phyloP scores from a whole-genome alignment of 2,113 vertebrate genomes.

The Fregetta grallaria region DNA sequence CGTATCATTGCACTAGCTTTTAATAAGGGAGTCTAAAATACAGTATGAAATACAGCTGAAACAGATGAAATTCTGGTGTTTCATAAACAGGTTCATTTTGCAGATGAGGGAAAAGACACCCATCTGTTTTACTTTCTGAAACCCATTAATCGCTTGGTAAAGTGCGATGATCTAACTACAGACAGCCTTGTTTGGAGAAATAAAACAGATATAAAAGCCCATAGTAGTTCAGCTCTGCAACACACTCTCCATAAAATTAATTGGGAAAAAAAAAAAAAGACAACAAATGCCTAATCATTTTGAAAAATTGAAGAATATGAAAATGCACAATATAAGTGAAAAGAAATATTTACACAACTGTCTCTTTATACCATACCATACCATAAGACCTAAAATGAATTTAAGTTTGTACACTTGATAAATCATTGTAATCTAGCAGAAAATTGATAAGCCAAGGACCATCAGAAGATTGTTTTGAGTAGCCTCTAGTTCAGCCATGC shows the following conservation, averaged over 20 bases:
- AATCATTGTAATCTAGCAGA: slow-evolving; percentile 23
- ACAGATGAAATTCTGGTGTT: not conserved
- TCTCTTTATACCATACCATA: not conserved
- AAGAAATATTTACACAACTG: not conserved
- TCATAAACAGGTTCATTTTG: not conserved
- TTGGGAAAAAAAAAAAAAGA: no score
- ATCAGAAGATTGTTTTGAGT: not conserved
- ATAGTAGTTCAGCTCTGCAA: not conserved
- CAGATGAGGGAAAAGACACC: not conserved
- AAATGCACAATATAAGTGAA: not conserved
- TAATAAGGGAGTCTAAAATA: not conserved
- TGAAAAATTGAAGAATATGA: not conserved
- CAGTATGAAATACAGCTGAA: not conserved
- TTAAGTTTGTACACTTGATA: not conserved
- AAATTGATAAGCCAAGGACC: slow-evolving; percentile 3
- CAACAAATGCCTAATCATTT: not conserved
- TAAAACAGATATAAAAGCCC: not conserved
- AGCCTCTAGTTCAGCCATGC: slow-evolving; percentile 42
- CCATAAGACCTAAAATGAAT: not conserved
- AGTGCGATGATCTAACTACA: not conserved
- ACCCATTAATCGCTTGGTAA: not conserved
- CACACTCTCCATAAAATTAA: not conserved
- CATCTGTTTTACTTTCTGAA: slow-evolving; percentile 4
- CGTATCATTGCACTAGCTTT: not conserved
- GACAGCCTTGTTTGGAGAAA: not conserved